Percentiles rank a stretch among this genome's conserved stretches.
Evolutionary conservation across 2,113 vertebrate species (phyloP).

Genomic region (Callocephalon fimbriatum): DNA sequence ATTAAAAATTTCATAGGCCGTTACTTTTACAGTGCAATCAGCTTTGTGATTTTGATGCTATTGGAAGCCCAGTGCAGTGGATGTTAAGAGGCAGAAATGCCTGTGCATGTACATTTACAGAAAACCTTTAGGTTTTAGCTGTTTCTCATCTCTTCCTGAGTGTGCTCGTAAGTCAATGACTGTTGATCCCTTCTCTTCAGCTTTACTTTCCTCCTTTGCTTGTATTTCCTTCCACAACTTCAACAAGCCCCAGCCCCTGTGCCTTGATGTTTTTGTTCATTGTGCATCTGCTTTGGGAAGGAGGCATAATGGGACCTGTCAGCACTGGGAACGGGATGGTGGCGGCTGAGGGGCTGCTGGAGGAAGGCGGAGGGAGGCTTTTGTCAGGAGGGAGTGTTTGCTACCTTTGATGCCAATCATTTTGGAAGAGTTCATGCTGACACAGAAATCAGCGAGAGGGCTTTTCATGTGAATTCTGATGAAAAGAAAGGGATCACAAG

Average conservation of each 20-base stretch:
- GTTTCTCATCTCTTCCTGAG: background rate
- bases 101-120: background rate
- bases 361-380: background rate
- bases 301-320: background rate
- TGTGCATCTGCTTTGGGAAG: background rate
- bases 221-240: slow-evolving; percentile 14
- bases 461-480: slow-evolving; percentile 20
- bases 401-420: slow-evolving; percentile 39
- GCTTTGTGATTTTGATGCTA: background rate
- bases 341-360: background rate
- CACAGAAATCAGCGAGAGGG: background rate
- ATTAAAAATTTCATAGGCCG: slow-evolving; percentile 43
- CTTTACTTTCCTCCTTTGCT: background rate
- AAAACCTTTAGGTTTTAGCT: background rate
- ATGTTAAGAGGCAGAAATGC: slow-evolving; percentile 10
- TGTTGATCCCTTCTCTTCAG: slow-evolving; percentile 19
- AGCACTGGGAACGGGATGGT: background rate
- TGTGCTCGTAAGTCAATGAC: rapidly evolving
- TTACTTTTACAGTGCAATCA: slow-evolving; percentile 68
- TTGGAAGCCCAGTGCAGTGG: background rate
- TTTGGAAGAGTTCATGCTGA: slow-evolving; percentile 32
- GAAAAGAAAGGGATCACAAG: background rate
- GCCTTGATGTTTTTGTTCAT: slow-evolving; percentile 32
- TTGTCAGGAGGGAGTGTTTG: slow-evolving; percentile 30
- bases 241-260: background rate